Evolutionary conservation across 2,888 invertebrate species (phyloP), one percentile per base, ranked within the genome.

Genomic region (Ormyrus pomaceus): DNA sequence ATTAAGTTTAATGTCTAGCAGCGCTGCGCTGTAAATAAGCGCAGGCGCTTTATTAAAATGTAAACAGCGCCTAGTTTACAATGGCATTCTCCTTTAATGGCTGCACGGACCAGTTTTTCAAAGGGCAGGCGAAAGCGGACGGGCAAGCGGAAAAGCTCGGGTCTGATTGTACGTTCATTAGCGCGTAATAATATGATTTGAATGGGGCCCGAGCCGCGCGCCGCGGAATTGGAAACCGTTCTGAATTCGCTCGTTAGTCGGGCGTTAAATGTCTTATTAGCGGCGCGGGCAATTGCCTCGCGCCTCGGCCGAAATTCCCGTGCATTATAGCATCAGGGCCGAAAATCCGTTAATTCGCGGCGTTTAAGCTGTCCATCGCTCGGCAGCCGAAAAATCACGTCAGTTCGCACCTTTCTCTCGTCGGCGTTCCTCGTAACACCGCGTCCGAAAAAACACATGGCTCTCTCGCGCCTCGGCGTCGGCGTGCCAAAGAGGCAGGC

Each of bases 331-430:
- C 69, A 55, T 74, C 77, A 77, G 61, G 46, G n/a, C 6, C 71
- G 69, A 65, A 62, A 77, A 75, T 66, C 71, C 77, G 64, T 68
- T 79, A 59, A 75, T 75, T 79, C 79, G 45, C 11, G 65, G 59
- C 70, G 56, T 74, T 81, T 75, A 78, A 77, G n/a, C 77, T 75
- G 77, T 77, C 81, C 7, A 34, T 34, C 46, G 8, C 9, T 9
- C 45, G 45, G 59, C 45, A 34, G 46, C 74, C 77, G 75, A 79
- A 72, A 79, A 83, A 81, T 81, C 77, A 80, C 78, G 77, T 45
- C 75, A 71, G 72, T 79, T 78, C 79, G 55, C 77, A 79, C 80
- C 80, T 79, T 61, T 10, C 59, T 55, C 46, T 70, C 46, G 56
- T 7, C 13, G 45, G 19, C 10, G 53, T 34, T 34, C 34, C 34